Conservation (phyloP, 2,888 invertebrate genomes). For the Pseudococcus viburni region DNA sequence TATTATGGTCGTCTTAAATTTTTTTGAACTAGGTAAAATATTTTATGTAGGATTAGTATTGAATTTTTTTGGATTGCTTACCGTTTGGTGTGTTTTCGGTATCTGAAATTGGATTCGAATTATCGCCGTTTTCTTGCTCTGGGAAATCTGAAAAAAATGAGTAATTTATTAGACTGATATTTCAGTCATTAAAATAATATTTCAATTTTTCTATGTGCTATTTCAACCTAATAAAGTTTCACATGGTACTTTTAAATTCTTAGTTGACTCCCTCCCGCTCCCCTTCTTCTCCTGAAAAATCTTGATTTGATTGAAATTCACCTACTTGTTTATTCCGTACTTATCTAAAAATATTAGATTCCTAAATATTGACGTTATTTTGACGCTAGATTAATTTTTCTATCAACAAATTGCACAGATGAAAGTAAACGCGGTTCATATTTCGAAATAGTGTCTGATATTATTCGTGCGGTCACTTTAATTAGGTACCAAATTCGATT, state of each 20-base stretch:
- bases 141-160: conserved; percentile 7
- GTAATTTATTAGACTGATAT: not conserved
- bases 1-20: not conserved
- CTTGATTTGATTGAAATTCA: too few species aligned
- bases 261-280: too few species aligned
- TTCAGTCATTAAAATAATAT: too few species aligned
- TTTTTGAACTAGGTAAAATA: not conserved
- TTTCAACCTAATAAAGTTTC: too few species aligned
- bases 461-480: not conserved
- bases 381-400: not conserved
- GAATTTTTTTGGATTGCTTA: not conserved
- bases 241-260: too few species aligned
- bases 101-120: not conserved
- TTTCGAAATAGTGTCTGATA: not conserved
- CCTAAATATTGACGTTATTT: not conserved
- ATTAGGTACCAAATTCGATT: not conserved
- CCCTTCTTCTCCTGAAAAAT: too few species aligned
- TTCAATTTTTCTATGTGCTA: too few species aligned
- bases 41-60: not conserved
- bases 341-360: too few species aligned
- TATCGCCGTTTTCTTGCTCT: not conserved
- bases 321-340: too few species aligned
- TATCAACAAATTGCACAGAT: not conserved
- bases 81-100: not conserved
- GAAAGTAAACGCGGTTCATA: not conserved